Evolutionary conservation across 2,113 vertebrate genomes (phyloP).

Genomic region (Sander vitreus): DNA sequence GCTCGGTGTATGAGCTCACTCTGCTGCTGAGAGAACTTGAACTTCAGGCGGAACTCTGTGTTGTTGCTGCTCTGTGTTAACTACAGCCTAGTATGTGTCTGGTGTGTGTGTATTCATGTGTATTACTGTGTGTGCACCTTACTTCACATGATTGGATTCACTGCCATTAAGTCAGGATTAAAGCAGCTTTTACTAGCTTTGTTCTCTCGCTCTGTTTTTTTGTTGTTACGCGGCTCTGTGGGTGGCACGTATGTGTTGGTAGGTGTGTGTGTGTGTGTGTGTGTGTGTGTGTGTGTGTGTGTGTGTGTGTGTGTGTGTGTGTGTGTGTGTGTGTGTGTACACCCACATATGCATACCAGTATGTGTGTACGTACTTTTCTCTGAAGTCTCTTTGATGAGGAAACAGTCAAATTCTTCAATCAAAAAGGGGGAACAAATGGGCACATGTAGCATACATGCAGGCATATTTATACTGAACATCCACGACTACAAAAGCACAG

Average conservation of each 20-base stretch:
- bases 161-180: constrained; percentile 67
- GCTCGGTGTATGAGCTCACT: constrained; percentile 44
- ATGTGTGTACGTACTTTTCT: background rate
- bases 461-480: constrained; percentile 8
- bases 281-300: constrained; percentile 1
- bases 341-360: background rate
- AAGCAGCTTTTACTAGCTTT: constrained; percentile 64
- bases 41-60: constrained; percentile 33
- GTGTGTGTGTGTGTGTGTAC: background rate
- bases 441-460: constrained; percentile 7
- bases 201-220: constrained; percentile 45
- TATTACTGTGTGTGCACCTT: constrained; percentile 20
- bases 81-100: constrained; percentile 7
- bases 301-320: background rate
- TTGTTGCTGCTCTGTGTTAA: constrained; percentile 26
- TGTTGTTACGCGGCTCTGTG: constrained; percentile 43
- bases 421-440: constrained; percentile 4
- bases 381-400: constrained; percentile 35
- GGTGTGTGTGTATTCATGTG: background rate
- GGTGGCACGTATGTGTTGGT: constrained; percentile 35
- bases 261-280: constrained; percentile 12
- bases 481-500: background rate
- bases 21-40: constrained; percentile 20
- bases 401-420: constrained; percentile 23
- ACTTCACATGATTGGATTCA: constrained; percentile 30